Evolutionary conservation across 2,797 vertebrate genomes (phyloP), one percentile per base, ranked within the genome.

Genomic region (Pitangus sulphuratus): DNA sequence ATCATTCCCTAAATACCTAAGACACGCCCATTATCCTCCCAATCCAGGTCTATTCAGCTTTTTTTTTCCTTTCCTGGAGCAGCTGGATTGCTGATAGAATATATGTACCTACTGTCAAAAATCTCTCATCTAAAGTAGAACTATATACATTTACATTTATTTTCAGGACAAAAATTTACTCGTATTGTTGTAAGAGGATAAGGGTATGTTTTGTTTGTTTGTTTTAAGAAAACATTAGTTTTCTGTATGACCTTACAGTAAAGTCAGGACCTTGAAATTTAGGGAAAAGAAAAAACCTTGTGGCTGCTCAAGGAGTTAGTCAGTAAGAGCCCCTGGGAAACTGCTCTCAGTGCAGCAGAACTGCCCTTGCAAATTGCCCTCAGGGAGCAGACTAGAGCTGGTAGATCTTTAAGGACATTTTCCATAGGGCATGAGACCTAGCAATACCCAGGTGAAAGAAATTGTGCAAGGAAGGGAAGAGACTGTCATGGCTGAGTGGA

Each of bases 401-500:
- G 20, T 6, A 74, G 28, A 53, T 31, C 8, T 66, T 42, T 53
- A 60, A 45, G 60, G 60, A 53, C 30, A 47, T 25, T 35, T 60
- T 33, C 17, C 25, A 11, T 9, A 31, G 8, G 74, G 45, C 39
- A 18, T 9, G 53, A 45, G 33, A 58, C 51, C 17, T 11, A 45
- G 6, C 1, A 25, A 53, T 8, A 2, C 60, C 3, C 6, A 17
- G 6, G 25, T 39, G 25, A 60, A 74, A 66, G 20, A 45, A 31
- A 39, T 1, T 11, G 9, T 21, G 17, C 39, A 66, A 66, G 12
- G 40, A 53, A 53, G 33, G 60, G 20, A 58, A 30, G 25, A 66
- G 20, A 25, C 6, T 25, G 26, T 19, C 11, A 40, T 0, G 1
- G 25, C 40, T 15, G 39, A 81, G 8, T 12, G 25, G 14, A 74